Percentiles rank a stretch among this genome's conserved stretches.
Conservation (phyloP, 1,140 invertebrate species). For the Arctopsyche grandis region DNA sequence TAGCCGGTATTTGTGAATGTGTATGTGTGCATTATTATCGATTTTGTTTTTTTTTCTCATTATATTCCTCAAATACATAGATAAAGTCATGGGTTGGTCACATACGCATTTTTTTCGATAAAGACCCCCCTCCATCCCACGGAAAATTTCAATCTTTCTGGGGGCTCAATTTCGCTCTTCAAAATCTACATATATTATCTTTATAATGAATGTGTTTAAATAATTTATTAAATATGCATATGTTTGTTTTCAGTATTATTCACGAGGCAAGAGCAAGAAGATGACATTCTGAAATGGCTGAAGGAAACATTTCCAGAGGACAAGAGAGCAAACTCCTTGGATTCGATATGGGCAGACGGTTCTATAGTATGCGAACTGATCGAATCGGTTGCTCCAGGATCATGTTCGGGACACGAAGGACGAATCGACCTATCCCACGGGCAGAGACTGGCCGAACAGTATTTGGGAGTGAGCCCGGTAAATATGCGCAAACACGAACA, state of each 20-base stretch:
- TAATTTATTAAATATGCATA: too few relatives aligned
- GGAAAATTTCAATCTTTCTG: too few relatives aligned
- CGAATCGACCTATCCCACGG: conserved; percentile 66
- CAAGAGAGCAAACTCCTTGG: conserved; percentile 57
- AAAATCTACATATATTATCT: too few relatives aligned
- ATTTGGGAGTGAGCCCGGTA: conserved; percentile 69
- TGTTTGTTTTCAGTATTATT: conserved; percentile 60
- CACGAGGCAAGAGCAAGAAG: conserved; percentile 62
- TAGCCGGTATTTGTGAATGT: too few relatives aligned
- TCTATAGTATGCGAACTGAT: conserved; percentile 68
- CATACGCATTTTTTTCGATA: too few relatives aligned
- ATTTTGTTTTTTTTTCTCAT: too few relatives aligned
- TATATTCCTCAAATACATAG: too few relatives aligned
- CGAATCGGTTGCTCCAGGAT: conserved; percentile 67
- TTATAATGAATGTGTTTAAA: too few relatives aligned
- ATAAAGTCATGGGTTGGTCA: too few relatives aligned
- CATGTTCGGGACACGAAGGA: conserved; percentile 67
- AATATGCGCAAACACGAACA: conserved; percentile 35
- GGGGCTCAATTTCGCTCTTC: too few relatives aligned
- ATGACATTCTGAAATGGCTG: conserved; percentile 63
- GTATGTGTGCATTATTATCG: too few relatives aligned
- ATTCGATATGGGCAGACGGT: conserved; percentile 68
- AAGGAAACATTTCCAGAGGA: conserved; percentile 59
- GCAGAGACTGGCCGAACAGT: conserved; percentile 68
- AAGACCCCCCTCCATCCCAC: too few relatives aligned